Evolutionary conservation across 23 tunicate genomes (phyloP).

Genomic region (Trididemnum clinides): DNA sequence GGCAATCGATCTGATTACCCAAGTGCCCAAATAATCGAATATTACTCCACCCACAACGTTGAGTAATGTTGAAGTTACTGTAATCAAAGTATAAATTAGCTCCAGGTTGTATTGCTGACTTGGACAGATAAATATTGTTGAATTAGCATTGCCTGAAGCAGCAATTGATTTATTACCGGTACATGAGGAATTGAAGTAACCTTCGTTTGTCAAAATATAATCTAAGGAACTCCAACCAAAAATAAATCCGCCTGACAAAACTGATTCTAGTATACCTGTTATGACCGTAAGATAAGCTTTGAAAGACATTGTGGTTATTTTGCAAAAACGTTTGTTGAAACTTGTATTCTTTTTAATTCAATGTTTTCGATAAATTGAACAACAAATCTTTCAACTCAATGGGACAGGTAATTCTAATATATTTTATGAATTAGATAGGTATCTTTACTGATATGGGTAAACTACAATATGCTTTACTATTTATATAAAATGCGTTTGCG

Average conservation of each 20-base stretch:
- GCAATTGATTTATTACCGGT: background rate
- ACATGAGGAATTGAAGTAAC: background rate
- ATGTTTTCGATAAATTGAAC: too few species aligned
- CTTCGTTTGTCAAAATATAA: background rate
- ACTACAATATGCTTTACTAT: too few species aligned
- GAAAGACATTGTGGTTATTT: background rate
- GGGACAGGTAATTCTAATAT: too few species aligned
- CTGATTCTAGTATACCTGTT: conserved; percentile 9
- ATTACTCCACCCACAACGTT: background rate
- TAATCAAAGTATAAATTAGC: background rate
- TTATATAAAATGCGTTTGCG: too few species aligned
- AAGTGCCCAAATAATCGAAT: background rate
- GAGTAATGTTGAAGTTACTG: background rate
- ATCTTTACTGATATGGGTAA: too few species aligned
- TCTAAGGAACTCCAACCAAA: conserved; percentile 7
- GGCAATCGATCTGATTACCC: background rate
- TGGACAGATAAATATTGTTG: background rate
- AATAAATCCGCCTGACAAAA: background rate
- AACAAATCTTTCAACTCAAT: too few species aligned
- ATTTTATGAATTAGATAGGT: too few species aligned
- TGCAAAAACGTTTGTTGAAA: too few species aligned
- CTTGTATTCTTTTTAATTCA: too few species aligned
- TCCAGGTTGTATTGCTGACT: background rate
- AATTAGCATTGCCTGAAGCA: background rate
- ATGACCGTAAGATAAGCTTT: background rate